Conservation (phyloP, 2,113 vertebrate species). For the Oryzias woworae region DNA sequence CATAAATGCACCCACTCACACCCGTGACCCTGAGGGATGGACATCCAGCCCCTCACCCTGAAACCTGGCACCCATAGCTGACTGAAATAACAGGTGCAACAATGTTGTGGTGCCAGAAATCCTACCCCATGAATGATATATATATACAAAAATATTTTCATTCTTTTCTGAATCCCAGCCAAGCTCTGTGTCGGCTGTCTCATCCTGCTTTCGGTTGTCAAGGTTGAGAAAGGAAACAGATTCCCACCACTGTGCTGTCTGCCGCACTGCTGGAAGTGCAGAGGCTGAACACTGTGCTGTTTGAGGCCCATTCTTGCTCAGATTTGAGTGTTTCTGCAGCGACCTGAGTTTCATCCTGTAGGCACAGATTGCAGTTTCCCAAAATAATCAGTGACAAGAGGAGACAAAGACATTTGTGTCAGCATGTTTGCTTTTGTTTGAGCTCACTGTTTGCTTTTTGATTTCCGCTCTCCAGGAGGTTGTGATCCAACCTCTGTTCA, state of each 20-base stretch:
- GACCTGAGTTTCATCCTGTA: slow-evolving; percentile 30
- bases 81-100: slow-evolving; percentile 71
- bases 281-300: slow-evolving; percentile 38
- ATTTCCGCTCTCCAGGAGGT: background rate
- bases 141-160: slow-evolving; percentile 76
- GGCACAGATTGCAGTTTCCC: background rate
- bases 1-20: background rate
- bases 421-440: slow-evolving; percentile 2
- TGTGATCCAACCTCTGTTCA: no score
- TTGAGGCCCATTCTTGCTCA: slow-evolving; percentile 18
- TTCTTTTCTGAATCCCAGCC: slow-evolving; percentile 53
- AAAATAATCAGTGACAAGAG: background rate
- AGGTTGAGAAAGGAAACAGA: slow-evolving; percentile 20
- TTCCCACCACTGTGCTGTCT: slow-evolving; percentile 22
- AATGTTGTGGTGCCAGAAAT: slow-evolving; percentile 78
- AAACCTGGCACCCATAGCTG: slow-evolving; percentile 67
- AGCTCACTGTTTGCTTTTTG: background rate
- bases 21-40: slow-evolving; percentile 11
- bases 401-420: slow-evolving; percentile 2
- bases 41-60: slow-evolving; percentile 55
- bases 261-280: slow-evolving; percentile 44
- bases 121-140: slow-evolving; percentile 63
- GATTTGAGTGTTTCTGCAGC: slow-evolving; percentile 27
- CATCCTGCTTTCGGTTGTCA: slow-evolving; percentile 44
- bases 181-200: slow-evolving; percentile 15